These are phyloP conservation scores for Petrolisthes cinctipes DNA, from an alignment of 2,888 invertebrate species.

Conservation along the genomic window DNA sequence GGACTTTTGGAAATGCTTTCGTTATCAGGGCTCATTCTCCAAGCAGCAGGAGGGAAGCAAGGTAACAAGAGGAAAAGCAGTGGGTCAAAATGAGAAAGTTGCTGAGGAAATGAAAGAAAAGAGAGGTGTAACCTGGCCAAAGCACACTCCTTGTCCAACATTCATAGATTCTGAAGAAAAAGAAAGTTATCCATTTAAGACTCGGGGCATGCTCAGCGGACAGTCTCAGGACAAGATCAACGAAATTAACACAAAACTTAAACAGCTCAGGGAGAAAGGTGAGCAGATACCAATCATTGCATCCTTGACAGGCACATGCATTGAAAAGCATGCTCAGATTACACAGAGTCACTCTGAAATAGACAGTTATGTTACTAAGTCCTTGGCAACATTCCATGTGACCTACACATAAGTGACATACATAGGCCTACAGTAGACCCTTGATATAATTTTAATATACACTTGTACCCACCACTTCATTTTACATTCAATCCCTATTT, in stretches of 20 bases:
- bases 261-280: constrained; percentile 21
- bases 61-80: not conserved
- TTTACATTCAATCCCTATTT: too few relatives aligned
- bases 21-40: constrained; percentile 74
- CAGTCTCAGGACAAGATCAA: constrained; percentile 72
- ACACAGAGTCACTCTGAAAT: too few relatives aligned
- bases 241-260: not conserved
- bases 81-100: not conserved
- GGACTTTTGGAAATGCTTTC: constrained; percentile 82
- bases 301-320: not conserved
- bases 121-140: not conserved
- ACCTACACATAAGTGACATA: too few relatives aligned
- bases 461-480: too few relatives aligned
- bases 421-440: too few relatives aligned
- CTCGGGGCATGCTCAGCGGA: constrained; percentile 81
- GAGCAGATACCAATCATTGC: not conserved
- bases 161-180: too few relatives aligned
- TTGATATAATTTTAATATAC: too few relatives aligned
- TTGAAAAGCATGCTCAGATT: not conserved
- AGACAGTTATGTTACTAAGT: too few relatives aligned
- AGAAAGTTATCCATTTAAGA: constrained; percentile 68
- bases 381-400: too few relatives aligned
- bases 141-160: not conserved
- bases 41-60: constrained; percentile 2
- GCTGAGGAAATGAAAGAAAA: not conserved